These are phyloP conservation scores for Turritopsis rubra DNA, from an alignment of 30 jellyfish, hydroid and myxozoan genomes.

Conservation along the genomic window DNA sequence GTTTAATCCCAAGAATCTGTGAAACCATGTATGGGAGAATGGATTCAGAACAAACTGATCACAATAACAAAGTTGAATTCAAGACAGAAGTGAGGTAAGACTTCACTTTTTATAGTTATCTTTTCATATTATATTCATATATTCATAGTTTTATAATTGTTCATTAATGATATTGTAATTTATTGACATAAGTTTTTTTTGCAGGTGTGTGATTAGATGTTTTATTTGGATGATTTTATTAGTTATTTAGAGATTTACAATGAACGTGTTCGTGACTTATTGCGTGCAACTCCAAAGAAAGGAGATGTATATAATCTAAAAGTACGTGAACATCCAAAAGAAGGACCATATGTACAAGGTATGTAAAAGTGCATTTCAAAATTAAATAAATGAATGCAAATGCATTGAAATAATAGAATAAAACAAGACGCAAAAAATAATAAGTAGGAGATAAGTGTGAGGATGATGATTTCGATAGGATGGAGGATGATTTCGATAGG, in stretches of 20 bases:
- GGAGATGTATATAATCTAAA: conserved; percentile 32
- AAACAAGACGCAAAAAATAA: no score
- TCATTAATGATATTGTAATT: not conserved
- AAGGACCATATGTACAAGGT: conserved; percentile 97
- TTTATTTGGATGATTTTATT: conserved; percentile 9
- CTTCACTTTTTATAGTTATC: not conserved
- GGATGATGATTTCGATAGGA: no score
- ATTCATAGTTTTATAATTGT: not conserved
- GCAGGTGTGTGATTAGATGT: no score
- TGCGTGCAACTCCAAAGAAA: conserved; percentile 31
- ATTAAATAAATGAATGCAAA: not conserved
- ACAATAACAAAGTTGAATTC: conserved; percentile 68
- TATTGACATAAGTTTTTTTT: no score
- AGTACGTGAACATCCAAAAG: conserved; percentile 90
- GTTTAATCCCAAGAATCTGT: conserved; percentile 24
- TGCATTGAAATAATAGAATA: not conserved
- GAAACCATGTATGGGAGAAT: conserved; percentile 65
- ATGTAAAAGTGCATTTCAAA: not conserved
- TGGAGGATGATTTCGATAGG: no score
- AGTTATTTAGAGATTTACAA: conserved; percentile 88
- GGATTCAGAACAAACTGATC: conserved; percentile 76
- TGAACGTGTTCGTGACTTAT: conserved; percentile 76
- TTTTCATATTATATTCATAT: no score
- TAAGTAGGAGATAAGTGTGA: no score
- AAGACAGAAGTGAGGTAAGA: conserved; percentile 94